Conservation (phyloP, 2,113 vertebrate species). For the Catharus fuscescens region DNA sequence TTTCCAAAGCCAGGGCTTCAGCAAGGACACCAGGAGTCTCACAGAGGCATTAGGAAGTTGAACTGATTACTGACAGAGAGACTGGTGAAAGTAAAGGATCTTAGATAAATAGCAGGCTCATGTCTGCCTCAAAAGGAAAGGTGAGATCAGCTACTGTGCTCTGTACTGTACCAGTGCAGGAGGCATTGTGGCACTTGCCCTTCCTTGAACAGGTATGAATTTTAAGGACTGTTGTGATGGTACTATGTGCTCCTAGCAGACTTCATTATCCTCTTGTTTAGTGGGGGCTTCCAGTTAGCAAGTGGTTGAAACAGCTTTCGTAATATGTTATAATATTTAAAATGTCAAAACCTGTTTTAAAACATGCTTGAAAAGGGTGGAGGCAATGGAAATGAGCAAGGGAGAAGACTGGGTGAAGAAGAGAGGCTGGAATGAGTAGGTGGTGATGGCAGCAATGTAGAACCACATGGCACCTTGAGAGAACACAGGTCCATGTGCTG, state of each 20-base stretch:
- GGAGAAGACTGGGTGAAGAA: background rate
- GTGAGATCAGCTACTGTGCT: background rate
- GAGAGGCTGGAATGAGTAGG: background rate
- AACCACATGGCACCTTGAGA: background rate
- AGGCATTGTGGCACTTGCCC: background rate
- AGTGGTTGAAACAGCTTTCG: background rate
- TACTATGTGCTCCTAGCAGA: background rate
- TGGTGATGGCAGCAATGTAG: background rate
- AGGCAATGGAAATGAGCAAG: background rate
- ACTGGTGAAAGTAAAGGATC: background rate
- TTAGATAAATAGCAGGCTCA: background rate
- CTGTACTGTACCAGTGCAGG: background rate
- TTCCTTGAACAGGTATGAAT: background rate
- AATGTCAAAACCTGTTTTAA: background rate
- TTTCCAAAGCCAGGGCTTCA: background rate
- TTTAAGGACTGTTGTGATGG: background rate
- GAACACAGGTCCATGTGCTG: background rate
- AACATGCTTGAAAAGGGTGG: conserved; percentile 3
- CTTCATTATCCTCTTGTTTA: background rate
- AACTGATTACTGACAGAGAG: background rate
- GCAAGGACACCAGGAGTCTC: background rate
- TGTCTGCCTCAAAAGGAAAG: background rate
- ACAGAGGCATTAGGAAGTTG: background rate
- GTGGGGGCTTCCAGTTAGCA: background rate
- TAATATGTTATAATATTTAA: background rate